Evolutionary conservation across 1,140 invertebrate genomes (phyloP).

Genomic region (Drosophila kepulauana): DNA sequence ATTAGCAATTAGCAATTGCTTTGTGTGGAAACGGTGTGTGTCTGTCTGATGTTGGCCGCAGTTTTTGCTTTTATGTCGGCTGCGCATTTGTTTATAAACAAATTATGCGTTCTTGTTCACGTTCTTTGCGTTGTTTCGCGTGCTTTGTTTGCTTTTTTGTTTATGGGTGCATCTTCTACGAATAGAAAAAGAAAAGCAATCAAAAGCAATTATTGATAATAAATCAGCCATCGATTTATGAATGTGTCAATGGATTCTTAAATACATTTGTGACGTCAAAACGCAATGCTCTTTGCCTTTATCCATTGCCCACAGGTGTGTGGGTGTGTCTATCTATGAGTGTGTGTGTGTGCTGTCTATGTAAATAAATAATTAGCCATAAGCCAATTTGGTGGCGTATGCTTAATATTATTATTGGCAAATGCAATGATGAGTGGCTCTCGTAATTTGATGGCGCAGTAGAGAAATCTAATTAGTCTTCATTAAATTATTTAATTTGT

Average conservation of each 20-base stretch:
- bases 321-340: conserved; percentile 5
- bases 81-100: conserved; percentile 78
- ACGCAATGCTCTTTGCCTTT: background rate
- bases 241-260: conserved; percentile 78
- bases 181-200: conserved; percentile 64
- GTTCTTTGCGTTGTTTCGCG: conserved; percentile 24
- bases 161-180: conserved; percentile 45
- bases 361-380: conserved; percentile 71
- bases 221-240: conserved; percentile 78
- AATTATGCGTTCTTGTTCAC: conserved; percentile 43
- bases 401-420: conserved; percentile 52
- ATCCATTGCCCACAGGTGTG: conserved; percentile 7
- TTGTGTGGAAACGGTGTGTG: conserved; percentile 2
- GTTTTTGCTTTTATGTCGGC: conserved; percentile 66
- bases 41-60: conserved; percentile 39
- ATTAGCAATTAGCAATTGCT: conserved; percentile 39
- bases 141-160: conserved; percentile 27
- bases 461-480: conserved; percentile 28
- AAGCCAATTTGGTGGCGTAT: conserved; percentile 66
- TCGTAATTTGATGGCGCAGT: conserved; percentile 38
- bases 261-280: conserved; percentile 68
- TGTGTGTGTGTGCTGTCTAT: conserved; percentile 36
- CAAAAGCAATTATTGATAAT: conserved; percentile 76
- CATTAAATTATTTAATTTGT: conserved; percentile 27
- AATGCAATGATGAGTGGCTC: conserved; percentile 33